These are phyloP conservation scores for Drosophila villosipedis DNA, from an alignment of 2,888 invertebrate genomes.

Conservation along the genomic window DNA sequence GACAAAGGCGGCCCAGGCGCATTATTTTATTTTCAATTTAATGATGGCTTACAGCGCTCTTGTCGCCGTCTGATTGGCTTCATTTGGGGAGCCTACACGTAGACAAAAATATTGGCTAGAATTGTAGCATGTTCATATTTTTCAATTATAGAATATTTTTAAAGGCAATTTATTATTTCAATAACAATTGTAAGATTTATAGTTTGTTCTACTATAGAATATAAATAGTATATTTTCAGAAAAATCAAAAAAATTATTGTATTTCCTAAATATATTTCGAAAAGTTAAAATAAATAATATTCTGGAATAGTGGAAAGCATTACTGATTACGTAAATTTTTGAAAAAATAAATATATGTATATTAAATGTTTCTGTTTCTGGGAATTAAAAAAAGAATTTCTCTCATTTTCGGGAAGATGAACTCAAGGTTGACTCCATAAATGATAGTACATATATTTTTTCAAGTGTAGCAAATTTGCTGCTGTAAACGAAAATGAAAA, in stretches of 20 bases:
- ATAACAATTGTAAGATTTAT: neutral
- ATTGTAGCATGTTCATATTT: neutral
- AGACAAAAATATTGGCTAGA: neutral
- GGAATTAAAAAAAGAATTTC: neutral
- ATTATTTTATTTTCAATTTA: slow-evolving; percentile 81
- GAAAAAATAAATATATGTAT: no score
- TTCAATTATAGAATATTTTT: neutral
- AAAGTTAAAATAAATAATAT: neutral
- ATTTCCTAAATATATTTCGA: neutral
- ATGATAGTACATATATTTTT: neutral
- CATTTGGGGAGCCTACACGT: slow-evolving; percentile 36
- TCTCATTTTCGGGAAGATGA: neutral
- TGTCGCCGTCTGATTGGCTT: slow-evolving; percentile 70
- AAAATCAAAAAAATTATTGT: neutral
- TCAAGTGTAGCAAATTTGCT: slow-evolving; percentile 47
- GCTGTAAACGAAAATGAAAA: slow-evolving; percentile 54
- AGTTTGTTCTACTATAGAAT: neutral
- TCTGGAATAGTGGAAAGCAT: neutral
- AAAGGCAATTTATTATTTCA: neutral
- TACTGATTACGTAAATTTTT: neutral
- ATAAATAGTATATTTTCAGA: neutral
- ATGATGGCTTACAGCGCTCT: slow-evolving; percentile 65
- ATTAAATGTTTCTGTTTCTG: neutral
- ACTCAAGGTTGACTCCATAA: neutral
- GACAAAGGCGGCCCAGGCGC: slow-evolving; percentile 61